Evolutionary conservation across 2,797 vertebrate genomes (phyloP).

Genomic region (Enteromius unitaeniatus): DNA sequence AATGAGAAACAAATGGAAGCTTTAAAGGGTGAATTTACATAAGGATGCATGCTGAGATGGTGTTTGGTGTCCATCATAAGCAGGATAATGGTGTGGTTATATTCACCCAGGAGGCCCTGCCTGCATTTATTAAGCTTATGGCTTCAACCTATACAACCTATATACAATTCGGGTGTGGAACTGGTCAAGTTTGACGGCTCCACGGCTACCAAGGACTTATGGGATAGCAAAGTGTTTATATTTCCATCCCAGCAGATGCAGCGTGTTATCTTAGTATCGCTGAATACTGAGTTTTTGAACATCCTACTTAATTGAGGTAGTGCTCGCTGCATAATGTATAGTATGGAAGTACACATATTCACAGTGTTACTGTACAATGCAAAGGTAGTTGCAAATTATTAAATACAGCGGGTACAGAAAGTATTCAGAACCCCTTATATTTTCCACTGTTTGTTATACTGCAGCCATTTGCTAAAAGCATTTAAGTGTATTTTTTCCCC

Average conservation of each 20-base stretch:
- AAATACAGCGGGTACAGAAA: background rate
- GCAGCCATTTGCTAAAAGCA: no score
- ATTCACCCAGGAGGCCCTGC: conserved; percentile 44
- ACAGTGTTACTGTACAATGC: conserved; percentile 1
- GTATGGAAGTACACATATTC: background rate
- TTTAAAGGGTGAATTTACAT: conserved; percentile 46
- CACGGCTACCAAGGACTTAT: conserved; percentile 65
- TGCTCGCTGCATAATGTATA: background rate
- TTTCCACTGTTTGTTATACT: no score
- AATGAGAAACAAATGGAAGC: conserved; percentile 47
- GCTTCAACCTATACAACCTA: conserved; percentile 60
- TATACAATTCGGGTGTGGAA: conserved; percentile 71
- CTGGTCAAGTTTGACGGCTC: conserved; percentile 58
- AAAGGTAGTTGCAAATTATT: conserved; percentile 18
- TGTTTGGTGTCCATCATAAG: conserved; percentile 50
- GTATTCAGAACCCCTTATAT: no score
- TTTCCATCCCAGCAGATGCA: conserved; percentile 27
- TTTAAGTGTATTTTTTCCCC: no score
- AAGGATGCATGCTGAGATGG: conserved; percentile 41
- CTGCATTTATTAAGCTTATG: conserved; percentile 64
- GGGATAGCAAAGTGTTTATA: conserved; percentile 1
- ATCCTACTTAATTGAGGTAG: background rate
- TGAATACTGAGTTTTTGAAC: background rate
- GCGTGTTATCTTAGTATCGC: background rate
- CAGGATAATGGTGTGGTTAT: conserved; percentile 49